Conservation (phyloP, 2,113 vertebrate genomes). For the Salvator merianae region DNA sequence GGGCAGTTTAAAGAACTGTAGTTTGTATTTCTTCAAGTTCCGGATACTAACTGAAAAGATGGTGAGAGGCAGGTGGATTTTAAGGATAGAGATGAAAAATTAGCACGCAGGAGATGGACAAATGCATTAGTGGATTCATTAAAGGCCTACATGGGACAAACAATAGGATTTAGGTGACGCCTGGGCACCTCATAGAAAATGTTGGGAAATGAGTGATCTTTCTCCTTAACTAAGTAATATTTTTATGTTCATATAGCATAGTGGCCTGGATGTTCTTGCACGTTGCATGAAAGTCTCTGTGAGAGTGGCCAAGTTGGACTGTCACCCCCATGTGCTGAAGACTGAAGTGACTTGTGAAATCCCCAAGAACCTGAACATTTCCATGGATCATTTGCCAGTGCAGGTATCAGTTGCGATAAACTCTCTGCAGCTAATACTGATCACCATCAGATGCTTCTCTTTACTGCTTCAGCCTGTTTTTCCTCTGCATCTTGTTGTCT, state of each 20-base stretch:
- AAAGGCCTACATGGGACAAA: not conserved
- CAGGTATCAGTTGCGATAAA: conserved; percentile 73
- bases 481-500: not conserved
- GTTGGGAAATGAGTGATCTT: not conserved
- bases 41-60: accelerated
- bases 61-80: not conserved
- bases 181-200: not conserved
- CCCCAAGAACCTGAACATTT: conserved; percentile 78
- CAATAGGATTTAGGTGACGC: not conserved
- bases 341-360: conserved; percentile 89
- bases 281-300: conserved; percentile 87
- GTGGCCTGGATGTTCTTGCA: conserved; percentile 80
- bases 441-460: not conserved
- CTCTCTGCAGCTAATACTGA: not conserved
- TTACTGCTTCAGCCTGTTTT: not conserved
- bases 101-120: not conserved
- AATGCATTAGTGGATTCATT: not conserved
- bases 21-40: not conserved
- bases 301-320: conserved; percentile 83
- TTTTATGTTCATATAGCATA: conserved; percentile 76
- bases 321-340: conserved; percentile 84
- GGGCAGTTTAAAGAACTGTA: too few species aligned
- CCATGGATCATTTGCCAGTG: conserved; percentile 72
- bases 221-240: not conserved
- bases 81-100: not conserved